These are phyloP conservation scores for Aplodontia rufa DNA, from an alignment of 2,113 vertebrate species.

Conservation along the genomic window DNA sequence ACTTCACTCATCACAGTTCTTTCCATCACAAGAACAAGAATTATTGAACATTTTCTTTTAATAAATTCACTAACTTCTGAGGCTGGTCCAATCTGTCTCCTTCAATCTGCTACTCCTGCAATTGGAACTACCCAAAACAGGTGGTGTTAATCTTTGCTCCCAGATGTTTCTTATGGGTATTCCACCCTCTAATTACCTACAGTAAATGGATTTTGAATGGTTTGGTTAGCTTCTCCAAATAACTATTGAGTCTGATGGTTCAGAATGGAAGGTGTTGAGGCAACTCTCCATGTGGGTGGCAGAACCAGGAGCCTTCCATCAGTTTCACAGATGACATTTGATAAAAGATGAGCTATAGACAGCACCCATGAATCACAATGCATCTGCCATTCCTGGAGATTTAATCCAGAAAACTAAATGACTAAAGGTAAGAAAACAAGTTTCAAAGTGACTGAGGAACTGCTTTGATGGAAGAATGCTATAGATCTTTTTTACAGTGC, in stretches of 20 bases:
- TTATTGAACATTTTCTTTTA: neutral
- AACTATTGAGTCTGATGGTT: neutral
- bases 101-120: neutral
- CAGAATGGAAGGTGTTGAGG: neutral
- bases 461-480: conserved; percentile 9
- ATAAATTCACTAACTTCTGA: neutral
- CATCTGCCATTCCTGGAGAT: neutral
- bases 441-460: neutral
- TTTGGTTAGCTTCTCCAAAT: neutral
- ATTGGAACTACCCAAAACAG: neutral
- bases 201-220: neutral
- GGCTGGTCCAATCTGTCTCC: neutral
- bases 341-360: neutral
- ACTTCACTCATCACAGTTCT: neutral
- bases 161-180: neutral
- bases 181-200: neutral
- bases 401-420: neutral
- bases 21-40: neutral
- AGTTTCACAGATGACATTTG: neutral
- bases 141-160: neutral
- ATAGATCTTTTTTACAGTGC: neutral
- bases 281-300: neutral
- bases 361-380: neutral
- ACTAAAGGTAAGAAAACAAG: neutral
- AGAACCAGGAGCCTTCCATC: rapidly evolving